Percentiles rank a stretch among this genome's conserved stretches.
Conservation (phyloP, 2,888 invertebrate genomes). For the Cryptus armator region DNA sequence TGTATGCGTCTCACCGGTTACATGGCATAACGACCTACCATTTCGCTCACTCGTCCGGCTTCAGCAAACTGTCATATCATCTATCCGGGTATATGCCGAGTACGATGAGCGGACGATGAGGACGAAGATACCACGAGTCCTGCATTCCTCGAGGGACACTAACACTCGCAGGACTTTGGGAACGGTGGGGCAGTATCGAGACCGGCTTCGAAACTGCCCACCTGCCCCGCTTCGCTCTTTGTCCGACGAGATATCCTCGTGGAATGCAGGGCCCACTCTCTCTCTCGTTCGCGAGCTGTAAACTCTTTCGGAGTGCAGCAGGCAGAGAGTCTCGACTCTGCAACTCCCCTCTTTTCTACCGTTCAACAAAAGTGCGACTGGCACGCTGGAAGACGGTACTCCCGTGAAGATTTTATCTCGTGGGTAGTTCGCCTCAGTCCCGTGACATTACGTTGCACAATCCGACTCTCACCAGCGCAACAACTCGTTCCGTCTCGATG, state of each 20-base stretch:
- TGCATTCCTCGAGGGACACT: slow-evolving; percentile 53
- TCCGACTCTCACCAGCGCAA: slow-evolving; percentile 30
- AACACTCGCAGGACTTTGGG: not conserved
- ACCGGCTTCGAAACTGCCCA: slow-evolving; percentile 54
- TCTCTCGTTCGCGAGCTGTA: slow-evolving; percentile 50
- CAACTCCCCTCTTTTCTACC: not conserved
- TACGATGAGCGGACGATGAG: slow-evolving; percentile 49
- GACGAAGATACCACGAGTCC: slow-evolving; percentile 49
- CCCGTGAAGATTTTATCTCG: slow-evolving; percentile 65
- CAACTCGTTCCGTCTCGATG: slow-evolving; percentile 32
- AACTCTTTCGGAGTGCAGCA: slow-evolving; percentile 43
- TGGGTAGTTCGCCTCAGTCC: slow-evolving; percentile 65
- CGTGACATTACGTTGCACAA: slow-evolving; percentile 68
- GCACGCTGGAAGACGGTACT: slow-evolving; percentile 66
- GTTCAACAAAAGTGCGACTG: slow-evolving; percentile 61
- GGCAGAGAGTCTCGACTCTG: not conserved
- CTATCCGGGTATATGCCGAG: slow-evolving; percentile 69
- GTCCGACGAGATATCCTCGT: slow-evolving; percentile 58
- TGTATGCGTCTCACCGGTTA: slow-evolving; percentile 59
- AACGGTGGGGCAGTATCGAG: slow-evolving; percentile 3
- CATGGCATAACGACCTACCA: slow-evolving; percentile 72
- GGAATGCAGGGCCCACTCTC: slow-evolving; percentile 64
- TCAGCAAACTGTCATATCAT: slow-evolving; percentile 75
- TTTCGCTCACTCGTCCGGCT: slow-evolving; percentile 69
- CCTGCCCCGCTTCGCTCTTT: slow-evolving; percentile 60